Evolutionary conservation across 2,797 vertebrate species (phyloP).

Genomic region (Coregonus suidteri): DNA sequence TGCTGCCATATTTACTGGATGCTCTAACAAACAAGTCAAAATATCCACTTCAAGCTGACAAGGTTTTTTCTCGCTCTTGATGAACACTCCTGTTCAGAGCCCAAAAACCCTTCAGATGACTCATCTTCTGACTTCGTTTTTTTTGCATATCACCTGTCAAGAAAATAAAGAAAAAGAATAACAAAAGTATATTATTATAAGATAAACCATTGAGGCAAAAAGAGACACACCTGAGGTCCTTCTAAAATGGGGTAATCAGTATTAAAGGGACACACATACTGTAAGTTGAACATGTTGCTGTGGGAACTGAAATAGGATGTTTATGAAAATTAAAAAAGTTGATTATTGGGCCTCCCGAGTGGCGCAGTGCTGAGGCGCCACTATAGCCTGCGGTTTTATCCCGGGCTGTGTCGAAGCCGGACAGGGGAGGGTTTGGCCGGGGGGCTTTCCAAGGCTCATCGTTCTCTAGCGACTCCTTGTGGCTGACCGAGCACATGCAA

Average conservation of each 20-base stretch:
- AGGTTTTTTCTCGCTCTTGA: conserved; percentile 29
- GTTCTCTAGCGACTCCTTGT: no score
- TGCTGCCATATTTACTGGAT: conserved; percentile 8
- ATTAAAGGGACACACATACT: conserved; percentile 15
- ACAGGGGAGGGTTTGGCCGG: no score
- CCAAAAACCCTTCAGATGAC: conserved; percentile 22
- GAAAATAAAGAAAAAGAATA: no score
- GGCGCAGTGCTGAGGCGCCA: no score
- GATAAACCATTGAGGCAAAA: conserved; percentile 27
- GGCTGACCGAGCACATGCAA: no score
- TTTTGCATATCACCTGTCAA: conserved; percentile 32
- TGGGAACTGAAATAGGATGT: conserved; percentile 25
- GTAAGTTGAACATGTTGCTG: conserved; percentile 21
- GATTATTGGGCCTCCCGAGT: conserved; percentile 4
- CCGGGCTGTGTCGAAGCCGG: no score
- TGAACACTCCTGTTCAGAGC: no score
- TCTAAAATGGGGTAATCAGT: conserved; percentile 20
- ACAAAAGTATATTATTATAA: conserved; percentile 35
- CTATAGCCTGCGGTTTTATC: no score
- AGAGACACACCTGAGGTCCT: conserved; percentile 21
- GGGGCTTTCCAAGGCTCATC: no score
- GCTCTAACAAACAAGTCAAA: conserved; percentile 22
- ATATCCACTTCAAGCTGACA: conserved; percentile 46
- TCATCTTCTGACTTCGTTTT: conserved; percentile 35
- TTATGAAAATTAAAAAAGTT: conserved; percentile 18